Evolutionary conservation across 2,113 vertebrate species (phyloP).

Genomic region (Larimichthys polyactis): DNA sequence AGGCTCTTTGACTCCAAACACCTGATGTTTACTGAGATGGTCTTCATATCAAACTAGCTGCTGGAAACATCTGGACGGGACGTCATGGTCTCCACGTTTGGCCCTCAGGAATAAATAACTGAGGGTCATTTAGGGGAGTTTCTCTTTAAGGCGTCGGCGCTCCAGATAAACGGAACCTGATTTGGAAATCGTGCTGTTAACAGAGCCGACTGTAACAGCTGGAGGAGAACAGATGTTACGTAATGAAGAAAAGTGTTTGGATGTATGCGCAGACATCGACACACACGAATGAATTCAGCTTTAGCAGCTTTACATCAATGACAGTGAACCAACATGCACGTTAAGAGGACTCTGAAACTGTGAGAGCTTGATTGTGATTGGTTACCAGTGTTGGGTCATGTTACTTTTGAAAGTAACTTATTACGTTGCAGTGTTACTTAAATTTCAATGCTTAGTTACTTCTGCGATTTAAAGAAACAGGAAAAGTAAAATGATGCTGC

Average conservation of each 20-base stretch:
- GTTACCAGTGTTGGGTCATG: not conserved
- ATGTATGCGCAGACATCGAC: not conserved
- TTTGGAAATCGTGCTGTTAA: too few relatives aligned
- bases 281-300: not conserved
- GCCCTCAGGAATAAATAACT: conserved; percentile 3
- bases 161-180: not conserved
- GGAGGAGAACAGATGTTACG: conserved; percentile 31
- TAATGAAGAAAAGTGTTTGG: conserved; percentile 13
- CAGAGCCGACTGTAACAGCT: conserved; percentile 27
- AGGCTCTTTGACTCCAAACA: not conserved
- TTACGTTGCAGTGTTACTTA: too few relatives aligned
- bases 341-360: not conserved
- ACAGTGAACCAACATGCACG: not conserved
- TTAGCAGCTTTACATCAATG: not conserved
- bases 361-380: not conserved
- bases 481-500: too few relatives aligned
- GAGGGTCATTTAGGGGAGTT: conserved; percentile 2
- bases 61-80: conserved; percentile 16
- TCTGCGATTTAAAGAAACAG: too few relatives aligned
- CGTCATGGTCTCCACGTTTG: not conserved
- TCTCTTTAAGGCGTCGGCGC: not conserved
- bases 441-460: too few relatives aligned
- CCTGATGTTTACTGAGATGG: not conserved
- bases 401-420: too few relatives aligned
- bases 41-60: not conserved